Evolutionary conservation across 2,797 vertebrate species (phyloP).

Genomic region (Telmatherina bonti): DNA sequence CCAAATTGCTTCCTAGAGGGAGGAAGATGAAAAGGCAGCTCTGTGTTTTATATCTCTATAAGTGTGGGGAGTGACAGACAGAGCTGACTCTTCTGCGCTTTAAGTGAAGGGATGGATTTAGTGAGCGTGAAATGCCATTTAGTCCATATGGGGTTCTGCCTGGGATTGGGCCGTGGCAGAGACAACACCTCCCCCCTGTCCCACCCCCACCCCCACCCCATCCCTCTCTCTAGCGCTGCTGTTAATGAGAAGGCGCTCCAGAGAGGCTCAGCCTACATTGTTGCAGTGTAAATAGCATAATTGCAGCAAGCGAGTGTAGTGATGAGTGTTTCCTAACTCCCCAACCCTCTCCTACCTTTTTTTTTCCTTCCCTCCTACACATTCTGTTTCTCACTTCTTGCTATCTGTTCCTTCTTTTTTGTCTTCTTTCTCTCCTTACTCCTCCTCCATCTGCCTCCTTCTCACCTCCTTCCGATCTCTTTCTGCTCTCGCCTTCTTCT

Average conservation of each 20-base stretch:
- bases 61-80: slow-evolving; percentile 56
- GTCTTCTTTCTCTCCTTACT: slow-evolving; percentile 34
- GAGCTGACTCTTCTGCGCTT: slow-evolving; percentile 40
- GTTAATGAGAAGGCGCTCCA: slow-evolving; percentile 70
- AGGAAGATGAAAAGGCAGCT: slow-evolving; percentile 71
- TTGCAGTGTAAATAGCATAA: slow-evolving; percentile 76
- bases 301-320: slow-evolving; percentile 70
- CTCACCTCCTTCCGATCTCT: slow-evolving; percentile 12
- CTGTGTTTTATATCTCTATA: slow-evolving; percentile 71
- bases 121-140: slow-evolving; percentile 63
- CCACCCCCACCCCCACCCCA: slow-evolving; percentile 2
- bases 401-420: slow-evolving; percentile 4
- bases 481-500: slow-evolving; percentile 22
- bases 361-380: slow-evolving; percentile 12
- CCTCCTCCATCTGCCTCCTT: slow-evolving; percentile 36
- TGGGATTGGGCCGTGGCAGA: slow-evolving; percentile 29
- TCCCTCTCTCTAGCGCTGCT: slow-evolving; percentile 47
- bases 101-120: slow-evolving; percentile 63
- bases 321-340: slow-evolving; percentile 68
- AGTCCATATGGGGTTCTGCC: slow-evolving; percentile 49
- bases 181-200: slow-evolving; percentile 39
- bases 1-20: slow-evolving; percentile 73
- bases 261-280: slow-evolving; percentile 67
- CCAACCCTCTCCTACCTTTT: slow-evolving; percentile 10
- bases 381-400: slow-evolving; percentile 21